Percentiles rank a stretch among this genome's conserved stretches.
Evolutionary conservation across 2,797 vertebrate species (phyloP).

Genomic region (Setipinna tenuifilis): DNA sequence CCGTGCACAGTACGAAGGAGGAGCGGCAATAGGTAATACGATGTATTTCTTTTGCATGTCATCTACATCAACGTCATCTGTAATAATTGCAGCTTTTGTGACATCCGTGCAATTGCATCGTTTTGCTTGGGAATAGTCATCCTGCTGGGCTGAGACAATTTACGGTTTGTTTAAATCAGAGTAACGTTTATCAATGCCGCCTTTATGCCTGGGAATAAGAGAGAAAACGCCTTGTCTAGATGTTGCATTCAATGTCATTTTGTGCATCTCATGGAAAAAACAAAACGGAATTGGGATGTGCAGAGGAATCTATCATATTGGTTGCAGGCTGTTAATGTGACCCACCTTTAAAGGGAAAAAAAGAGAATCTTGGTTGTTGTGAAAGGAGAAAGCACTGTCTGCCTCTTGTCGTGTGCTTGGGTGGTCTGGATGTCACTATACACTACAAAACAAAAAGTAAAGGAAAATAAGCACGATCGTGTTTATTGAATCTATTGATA

Average conservation of each 20-base stretch:
- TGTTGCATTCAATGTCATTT: conserved; percentile 12
- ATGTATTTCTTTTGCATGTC: conserved; percentile 48
- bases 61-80: conserved; percentile 33
- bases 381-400: conserved; percentile 32
- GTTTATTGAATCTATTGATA: not conserved
- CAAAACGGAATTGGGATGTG: not conserved
- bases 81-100: conserved; percentile 23
- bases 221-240: not conserved
- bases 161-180: conserved; percentile 3
- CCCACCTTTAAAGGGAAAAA: conserved; percentile 7
- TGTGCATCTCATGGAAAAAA: not conserved
- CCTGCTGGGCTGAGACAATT: conserved; percentile 17
- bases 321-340: conserved; percentile 16
- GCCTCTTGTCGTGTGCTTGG: conserved; percentile 1
- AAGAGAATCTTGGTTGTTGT: not conserved
- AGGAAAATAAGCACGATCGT: not conserved
- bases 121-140: conserved; percentile 27
- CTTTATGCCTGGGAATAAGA: not conserved
- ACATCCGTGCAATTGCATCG: conserved; percentile 45
- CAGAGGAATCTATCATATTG: conserved; percentile 17
- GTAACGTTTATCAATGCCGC: not conserved
- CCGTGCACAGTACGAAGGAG: conserved; percentile 65
- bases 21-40: conserved; percentile 71
- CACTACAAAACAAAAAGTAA: not conserved
- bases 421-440: not conserved